These are phyloP conservation scores for Galerucella nymphaeae DNA, from an alignment of 2,888 invertebrate genomes.

Conservation along the genomic window DNA sequence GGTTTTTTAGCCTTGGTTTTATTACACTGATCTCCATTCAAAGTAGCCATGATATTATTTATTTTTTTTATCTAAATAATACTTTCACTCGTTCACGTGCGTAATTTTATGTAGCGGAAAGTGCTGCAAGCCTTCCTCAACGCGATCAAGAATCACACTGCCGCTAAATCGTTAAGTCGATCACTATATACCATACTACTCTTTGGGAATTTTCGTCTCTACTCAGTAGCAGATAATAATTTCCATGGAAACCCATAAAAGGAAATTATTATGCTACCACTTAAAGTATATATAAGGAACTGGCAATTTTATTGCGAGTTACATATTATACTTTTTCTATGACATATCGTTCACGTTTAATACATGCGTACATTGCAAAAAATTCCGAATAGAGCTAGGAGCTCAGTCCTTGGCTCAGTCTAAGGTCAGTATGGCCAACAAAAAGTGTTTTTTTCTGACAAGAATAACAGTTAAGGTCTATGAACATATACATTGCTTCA, in stretches of 20 bases:
- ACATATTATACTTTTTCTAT: no score
- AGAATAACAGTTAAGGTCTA: no score
- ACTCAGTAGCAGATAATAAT: conserved; percentile 25
- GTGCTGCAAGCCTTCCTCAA: conserved; percentile 24
- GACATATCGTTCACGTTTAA: no score
- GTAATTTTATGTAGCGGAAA: conserved; percentile 22
- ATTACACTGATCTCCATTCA: conserved; percentile 54
- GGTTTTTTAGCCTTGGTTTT: conserved; percentile 52
- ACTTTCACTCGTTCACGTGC: conserved; percentile 43
- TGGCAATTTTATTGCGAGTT: no score
- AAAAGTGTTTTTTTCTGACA: no score
- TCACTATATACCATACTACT: conserved; percentile 24
- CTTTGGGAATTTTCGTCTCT: conserved; percentile 29
- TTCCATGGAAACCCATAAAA: conserved; percentile 23
- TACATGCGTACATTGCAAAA: no score
- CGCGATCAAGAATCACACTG: conserved; percentile 36
- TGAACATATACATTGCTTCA: no score
- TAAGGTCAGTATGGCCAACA: no score
- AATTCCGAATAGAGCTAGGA: no score
- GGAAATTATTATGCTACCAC: not conserved
- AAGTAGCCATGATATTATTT: conserved; percentile 47
- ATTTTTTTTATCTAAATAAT: conserved; percentile 21
- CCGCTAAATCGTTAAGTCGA: conserved; percentile 10
- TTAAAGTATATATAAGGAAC: not conserved
- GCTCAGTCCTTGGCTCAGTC: no score